A percentile compares a stretch with the other conserved stretches of the same genome.
Conservation (phyloP, 2,113 vertebrate genomes). For the Eurystomus gularis region DNA sequence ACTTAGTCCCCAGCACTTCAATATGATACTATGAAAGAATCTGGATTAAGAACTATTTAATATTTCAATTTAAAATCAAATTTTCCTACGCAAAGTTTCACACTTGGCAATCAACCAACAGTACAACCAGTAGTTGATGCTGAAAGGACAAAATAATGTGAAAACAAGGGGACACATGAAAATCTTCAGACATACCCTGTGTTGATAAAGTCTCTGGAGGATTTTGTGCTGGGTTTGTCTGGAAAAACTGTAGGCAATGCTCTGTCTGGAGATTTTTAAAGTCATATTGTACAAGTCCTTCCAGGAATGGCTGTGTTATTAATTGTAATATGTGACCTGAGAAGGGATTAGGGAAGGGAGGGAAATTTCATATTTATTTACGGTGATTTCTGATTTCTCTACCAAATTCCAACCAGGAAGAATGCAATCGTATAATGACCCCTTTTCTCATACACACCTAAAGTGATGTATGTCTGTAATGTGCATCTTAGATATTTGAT, state of each 20-base stretch:
- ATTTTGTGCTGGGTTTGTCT: neutral
- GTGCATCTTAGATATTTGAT: neutral
- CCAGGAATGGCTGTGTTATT: neutral
- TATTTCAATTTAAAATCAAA: neutral
- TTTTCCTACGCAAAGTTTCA: neutral
- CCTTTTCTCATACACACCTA: neutral
- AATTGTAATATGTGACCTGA: neutral
- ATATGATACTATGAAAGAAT: neutral
- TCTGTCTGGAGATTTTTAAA: neutral
- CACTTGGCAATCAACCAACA: neutral
- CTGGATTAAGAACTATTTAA: neutral
- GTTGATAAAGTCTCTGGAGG: neutral
- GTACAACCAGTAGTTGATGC: neutral
- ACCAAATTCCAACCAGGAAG: neutral
- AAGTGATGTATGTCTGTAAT: neutral
- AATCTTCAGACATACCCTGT: neutral
- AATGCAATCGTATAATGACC: neutral
- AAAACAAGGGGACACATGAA: neutral
- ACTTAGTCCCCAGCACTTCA: too few species aligned
- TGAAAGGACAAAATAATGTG: neutral
- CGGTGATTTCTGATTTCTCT: neutral
- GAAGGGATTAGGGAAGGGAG: neutral
- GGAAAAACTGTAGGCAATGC: neutral
- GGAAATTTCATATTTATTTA: neutral
- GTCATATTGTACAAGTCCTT: neutral